Conservation (phyloP, 2,888 invertebrate species). For the Rhabditoides inermis region DNA sequence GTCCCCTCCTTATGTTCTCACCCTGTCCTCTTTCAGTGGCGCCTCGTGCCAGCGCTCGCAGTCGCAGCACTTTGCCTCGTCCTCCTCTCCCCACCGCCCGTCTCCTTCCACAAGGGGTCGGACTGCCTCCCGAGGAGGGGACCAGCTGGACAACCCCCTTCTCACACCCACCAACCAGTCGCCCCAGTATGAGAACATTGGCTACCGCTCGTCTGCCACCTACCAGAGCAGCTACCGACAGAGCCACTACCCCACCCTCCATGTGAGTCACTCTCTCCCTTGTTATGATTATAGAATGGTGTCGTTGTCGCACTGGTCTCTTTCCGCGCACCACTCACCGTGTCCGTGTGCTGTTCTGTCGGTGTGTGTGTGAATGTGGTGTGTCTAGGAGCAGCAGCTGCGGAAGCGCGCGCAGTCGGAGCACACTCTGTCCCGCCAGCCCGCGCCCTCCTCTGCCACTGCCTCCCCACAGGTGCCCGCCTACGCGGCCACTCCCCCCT, state of each 20-base stretch:
- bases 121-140: no score
- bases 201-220: constrained; percentile 41
- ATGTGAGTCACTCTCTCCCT: constrained; percentile 14
- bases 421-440: constrained; percentile 1
- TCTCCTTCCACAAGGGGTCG: no score
- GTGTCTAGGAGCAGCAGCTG: constrained; percentile 19
- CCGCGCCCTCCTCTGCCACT: background rate
- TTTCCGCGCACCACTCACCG: no score
- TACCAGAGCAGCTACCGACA: constrained; percentile 48
- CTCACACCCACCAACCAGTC: no score
- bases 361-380: background rate
- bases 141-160: no score
- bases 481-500: no score
- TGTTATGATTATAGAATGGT: no score
- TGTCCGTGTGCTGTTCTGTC: background rate
- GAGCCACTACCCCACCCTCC: constrained; percentile 47
- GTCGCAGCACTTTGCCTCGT: no score
- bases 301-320: no score
- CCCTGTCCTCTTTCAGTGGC: background rate
- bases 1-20: background rate
- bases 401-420: constrained; percentile 19
- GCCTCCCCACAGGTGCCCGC: no score
- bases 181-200: constrained; percentile 48
- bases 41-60: constrained; percentile 13
- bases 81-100: no score